phyloP scores from a whole-genome alignment of 2,888 invertebrate species.

The Drosophila aldrichi region DNA sequence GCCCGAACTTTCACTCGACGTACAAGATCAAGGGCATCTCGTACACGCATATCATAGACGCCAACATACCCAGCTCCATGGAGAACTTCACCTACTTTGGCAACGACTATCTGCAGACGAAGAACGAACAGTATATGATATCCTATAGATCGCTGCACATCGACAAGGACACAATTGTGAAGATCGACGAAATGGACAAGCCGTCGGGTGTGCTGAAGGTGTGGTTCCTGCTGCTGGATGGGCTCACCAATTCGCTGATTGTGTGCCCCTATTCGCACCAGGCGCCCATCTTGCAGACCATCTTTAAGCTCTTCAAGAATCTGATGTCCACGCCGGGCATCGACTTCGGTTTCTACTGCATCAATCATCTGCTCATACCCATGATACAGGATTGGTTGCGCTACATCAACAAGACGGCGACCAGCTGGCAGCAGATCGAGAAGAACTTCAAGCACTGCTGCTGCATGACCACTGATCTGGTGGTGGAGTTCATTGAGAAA shows the following conservation, averaged over 20 bases:
- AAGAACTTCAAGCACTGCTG: conserved; percentile 98
- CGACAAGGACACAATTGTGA: conserved; percentile 85
- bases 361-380: conserved; percentile 95
- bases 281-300: conserved; percentile 93
- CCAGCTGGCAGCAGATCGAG: conserved; percentile 91
- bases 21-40: conserved; percentile 92
- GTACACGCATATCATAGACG: conserved; percentile 92
- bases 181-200: conserved; percentile 88
- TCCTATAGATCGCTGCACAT: conserved; percentile 85
- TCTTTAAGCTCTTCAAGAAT: conserved; percentile 93
- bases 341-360: conserved; percentile 95
- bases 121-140: conserved; percentile 88
- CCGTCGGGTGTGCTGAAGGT: conserved; percentile 94
- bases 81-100: conserved; percentile 90
- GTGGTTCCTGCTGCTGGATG: conserved; percentile 95
- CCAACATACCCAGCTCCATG: conserved; percentile 91
- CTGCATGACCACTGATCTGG: conserved; percentile 95
- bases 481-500: conserved; percentile 93
- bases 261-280: conserved; percentile 95
- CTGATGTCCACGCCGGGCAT: conserved; percentile 93
- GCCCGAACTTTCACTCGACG: conserved; percentile 96
- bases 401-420: conserved; percentile 89
- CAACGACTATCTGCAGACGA: conserved; percentile 87
- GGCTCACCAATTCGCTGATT: conserved; percentile 92
- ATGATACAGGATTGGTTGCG: conserved; percentile 97